Percentiles rank a stretch among this genome's conserved stretches.
These are phyloP conservation scores for Metridium senile DNA, from an alignment of 92 coral and sea anemone species.

Conservation along the genomic window DNA sequence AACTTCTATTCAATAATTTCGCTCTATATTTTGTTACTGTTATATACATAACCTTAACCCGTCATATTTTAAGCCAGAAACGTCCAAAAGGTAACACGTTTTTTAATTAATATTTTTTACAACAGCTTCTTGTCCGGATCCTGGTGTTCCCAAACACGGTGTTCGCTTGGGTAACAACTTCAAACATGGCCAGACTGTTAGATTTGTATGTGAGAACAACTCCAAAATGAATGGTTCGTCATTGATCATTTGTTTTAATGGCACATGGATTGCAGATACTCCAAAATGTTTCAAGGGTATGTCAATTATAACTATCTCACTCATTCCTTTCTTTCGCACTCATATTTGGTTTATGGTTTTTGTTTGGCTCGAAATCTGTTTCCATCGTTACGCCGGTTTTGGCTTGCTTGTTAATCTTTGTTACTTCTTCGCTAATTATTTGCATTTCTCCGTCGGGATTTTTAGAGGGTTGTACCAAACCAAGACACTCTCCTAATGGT, in stretches of 20 bases:
- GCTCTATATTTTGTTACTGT: no score
- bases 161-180: conserved; percentile 2
- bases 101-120: no score
- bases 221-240: neutral
- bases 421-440: no score
- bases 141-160: neutral
- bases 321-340: no score
- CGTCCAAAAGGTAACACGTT: no score
- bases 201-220: neutral
- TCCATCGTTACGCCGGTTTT: no score
- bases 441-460: conserved; percentile 14
- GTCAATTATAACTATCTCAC: neutral
- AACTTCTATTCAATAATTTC: no score
- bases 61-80: no score
- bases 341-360: no score
- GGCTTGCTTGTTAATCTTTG: no score
- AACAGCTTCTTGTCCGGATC: neutral
- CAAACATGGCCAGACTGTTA: neutral
- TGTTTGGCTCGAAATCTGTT: no score
- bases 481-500: conserved; percentile 16
- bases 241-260: neutral
- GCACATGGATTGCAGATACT: neutral
- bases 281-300: neutral
- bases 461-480: conserved; percentile 18
- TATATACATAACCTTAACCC: no score